A percentile compares a stretch with the other conserved stretches of the same genome.
Conservation (phyloP, 1,140 invertebrate genomes). For the Mycetomoellerius zeteki region DNA sequence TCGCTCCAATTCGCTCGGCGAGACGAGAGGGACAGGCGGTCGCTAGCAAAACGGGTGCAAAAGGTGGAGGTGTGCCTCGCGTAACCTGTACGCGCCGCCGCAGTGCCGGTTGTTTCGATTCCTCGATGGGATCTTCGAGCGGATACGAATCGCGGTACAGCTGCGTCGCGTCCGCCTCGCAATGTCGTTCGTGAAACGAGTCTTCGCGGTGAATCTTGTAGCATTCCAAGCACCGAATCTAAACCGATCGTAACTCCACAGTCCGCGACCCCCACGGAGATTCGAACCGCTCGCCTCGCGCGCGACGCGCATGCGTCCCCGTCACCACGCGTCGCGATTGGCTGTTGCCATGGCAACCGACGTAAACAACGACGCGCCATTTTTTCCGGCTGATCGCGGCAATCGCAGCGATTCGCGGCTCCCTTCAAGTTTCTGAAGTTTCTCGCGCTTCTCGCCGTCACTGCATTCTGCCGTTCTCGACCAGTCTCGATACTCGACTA, state of each 20-base stretch:
- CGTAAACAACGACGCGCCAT: slow-evolving; percentile 60
- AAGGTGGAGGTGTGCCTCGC: neutral
- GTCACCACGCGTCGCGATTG: slow-evolving; percentile 30
- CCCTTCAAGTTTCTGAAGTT: too few relatives aligned
- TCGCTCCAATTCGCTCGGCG: too few relatives aligned
- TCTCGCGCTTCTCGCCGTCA: too few relatives aligned
- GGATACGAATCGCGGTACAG: neutral
- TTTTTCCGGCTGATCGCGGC: slow-evolving; percentile 35
- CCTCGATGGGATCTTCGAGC: too few relatives aligned
- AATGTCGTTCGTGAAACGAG: too few relatives aligned
- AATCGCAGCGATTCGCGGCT: too few relatives aligned
- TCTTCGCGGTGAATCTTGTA: too few relatives aligned
- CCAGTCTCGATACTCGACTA: too few relatives aligned
- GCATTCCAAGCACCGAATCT: neutral
- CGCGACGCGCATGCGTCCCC: neutral
- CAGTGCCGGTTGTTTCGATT: neutral
- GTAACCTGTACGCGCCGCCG: neutral
- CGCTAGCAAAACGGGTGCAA: neutral
- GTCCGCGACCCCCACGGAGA: neutral
- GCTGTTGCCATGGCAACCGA: slow-evolving; percentile 63
- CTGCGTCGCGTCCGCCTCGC: too few relatives aligned
- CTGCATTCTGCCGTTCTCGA: too few relatives aligned
- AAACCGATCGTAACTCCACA: too few relatives aligned
- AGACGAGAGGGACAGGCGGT: neutral
- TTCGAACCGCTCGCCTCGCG: slow-evolving; percentile 43